phyloP scores from a whole-genome alignment of 2,113 vertebrate species.

The Cyanocitta stelleri region DNA sequence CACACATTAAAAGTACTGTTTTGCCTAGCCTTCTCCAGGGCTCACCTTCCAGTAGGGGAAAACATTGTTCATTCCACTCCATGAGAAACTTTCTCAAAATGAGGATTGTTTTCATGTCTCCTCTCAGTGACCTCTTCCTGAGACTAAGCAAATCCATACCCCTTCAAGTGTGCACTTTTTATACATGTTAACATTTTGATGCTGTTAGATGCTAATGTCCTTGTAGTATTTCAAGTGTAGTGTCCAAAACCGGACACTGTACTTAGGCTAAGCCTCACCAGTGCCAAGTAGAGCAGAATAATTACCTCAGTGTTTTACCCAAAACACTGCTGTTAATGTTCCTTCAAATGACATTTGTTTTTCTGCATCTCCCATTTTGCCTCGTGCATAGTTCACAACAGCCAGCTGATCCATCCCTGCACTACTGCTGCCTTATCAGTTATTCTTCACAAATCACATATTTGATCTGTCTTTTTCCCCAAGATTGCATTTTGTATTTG shows the following conservation, averaged over 20 bases:
- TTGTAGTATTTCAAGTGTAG: background rate
- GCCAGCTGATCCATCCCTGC: background rate
- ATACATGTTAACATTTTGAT: background rate
- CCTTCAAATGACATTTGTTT: background rate
- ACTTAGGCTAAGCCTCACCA: background rate
- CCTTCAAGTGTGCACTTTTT: background rate
- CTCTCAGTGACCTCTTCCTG: background rate
- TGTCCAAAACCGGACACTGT: background rate
- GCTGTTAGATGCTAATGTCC: background rate
- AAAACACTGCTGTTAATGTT: background rate
- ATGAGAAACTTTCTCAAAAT: background rate
- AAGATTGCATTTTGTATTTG: background rate
- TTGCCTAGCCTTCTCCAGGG: background rate
- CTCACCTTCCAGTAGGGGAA: background rate
- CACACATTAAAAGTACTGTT: background rate
- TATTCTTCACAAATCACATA: background rate
- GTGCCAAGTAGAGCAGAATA: constrained; percentile 59
- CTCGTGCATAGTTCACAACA: background rate
- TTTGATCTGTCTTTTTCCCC: background rate
- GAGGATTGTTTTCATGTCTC: background rate
- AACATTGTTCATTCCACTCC: background rate
- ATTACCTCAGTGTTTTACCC: constrained; percentile 9
- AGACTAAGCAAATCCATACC: background rate
- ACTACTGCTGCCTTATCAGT: background rate
- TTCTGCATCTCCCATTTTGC: background rate